A percentile compares a stretch with the other conserved stretches of the same genome.
These are phyloP conservation scores for Ichneumoninae sp. DNA, from an alignment of 2,888 invertebrate genomes.

Conservation along the genomic window DNA sequence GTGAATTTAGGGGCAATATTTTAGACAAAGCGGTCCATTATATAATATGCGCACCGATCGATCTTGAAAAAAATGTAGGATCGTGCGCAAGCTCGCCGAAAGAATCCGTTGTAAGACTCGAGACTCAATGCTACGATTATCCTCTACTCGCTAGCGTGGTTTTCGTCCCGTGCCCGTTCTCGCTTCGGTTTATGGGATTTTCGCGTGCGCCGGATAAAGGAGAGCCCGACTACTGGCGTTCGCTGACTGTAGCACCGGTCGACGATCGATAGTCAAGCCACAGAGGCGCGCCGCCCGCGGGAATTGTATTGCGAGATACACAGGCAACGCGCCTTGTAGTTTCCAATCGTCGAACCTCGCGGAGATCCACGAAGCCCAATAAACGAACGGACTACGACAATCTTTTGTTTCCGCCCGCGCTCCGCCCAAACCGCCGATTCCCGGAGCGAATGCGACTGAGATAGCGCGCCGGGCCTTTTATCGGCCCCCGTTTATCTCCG, in stretches of 20 bases:
- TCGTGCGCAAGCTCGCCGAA: not conserved
- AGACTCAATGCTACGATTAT: not conserved
- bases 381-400: not conserved
- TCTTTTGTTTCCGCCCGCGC: not conserved
- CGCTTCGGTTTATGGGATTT: slow-evolving; percentile 60
- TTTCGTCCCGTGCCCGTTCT: slow-evolving; percentile 21
- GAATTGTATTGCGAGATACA: not conserved
- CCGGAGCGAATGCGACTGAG: not conserved
- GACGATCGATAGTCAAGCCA: slow-evolving; percentile 58
- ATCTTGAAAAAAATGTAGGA: not conserved
- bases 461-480: not conserved
- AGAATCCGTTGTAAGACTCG: not conserved
- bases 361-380: slow-evolving; percentile 9
- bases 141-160: not conserved
- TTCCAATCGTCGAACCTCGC: slow-evolving; percentile 13
- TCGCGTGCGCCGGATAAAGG: slow-evolving; percentile 57
- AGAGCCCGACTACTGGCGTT: slow-evolving; percentile 20
- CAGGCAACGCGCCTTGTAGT: not conserved
- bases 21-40: no score
- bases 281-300: slow-evolving; percentile 62
- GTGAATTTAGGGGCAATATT: no score
- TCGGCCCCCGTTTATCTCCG: not conserved
- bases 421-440: not conserved
- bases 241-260: not conserved
- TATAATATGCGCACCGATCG: no score